Evolutionary conservation across 1,140 invertebrate species (phyloP), one percentile per base, ranked within the genome.

Genomic region (Carposina sasakii): DNA sequence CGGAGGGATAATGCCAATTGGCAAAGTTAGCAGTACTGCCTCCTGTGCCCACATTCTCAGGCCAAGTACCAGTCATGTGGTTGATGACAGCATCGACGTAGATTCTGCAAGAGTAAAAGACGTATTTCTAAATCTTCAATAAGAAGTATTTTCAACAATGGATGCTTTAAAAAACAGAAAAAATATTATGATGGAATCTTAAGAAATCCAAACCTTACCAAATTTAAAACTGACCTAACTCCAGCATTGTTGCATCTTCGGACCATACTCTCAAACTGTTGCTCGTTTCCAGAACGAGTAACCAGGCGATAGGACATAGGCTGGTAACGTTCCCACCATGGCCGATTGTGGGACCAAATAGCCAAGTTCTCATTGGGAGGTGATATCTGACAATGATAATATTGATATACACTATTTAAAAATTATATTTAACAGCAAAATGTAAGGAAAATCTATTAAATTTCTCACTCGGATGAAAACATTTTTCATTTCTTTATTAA

Each of bases 31-130:
- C 89, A 3, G 60, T 81, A 19, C 86, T 89, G 4, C 90, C 90
- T 6, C 78, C 89, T 1, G 89, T 90, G 3, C 91, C 92, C 3
- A 76, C 69, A 12, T 88, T 88, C 16, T 77, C 67, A 23, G 63
- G 59, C 76, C 81, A 65, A 28, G 88, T 79, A n/a, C 89, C 92
- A 8, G 91, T 90, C 95, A 97, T 97, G 75, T 98, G 95, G 67
- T 98, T 98, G 23, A 96, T 83, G 2, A 98, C 89, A 0, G 90
- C 87, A 76, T 98, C 96, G 0, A 94, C 93, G 66, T 94, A 96
- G 52, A 97, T 93, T 59, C 93, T 92, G 46, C 13, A 6, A 4
- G 31, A 8, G 68, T 72, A 67, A 26, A 48, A 52, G 30, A 41
- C 12, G 2, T 44, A n/a, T 41, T 10, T 20, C 17, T 6, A 15